These are phyloP conservation scores for Agelastica alni DNA, from an alignment of 2,888 invertebrate genomes.

Conservation along the genomic window DNA sequence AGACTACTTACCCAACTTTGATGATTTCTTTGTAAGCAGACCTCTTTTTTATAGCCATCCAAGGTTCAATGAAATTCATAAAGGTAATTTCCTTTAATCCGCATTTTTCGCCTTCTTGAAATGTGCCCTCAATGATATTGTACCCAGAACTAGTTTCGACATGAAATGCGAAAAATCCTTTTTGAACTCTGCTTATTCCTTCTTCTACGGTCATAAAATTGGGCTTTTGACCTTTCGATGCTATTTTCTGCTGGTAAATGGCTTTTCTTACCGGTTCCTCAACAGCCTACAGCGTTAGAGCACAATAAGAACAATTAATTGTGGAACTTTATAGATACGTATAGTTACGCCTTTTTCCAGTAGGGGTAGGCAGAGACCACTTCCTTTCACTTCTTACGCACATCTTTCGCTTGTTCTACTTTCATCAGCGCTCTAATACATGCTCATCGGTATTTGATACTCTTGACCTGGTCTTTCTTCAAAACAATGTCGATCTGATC, in stretches of 20 bases:
- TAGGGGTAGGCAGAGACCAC: no score
- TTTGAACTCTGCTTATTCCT: slow-evolving; percentile 63
- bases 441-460: no score
- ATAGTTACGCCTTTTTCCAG: no score
- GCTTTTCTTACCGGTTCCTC: slow-evolving; percentile 64
- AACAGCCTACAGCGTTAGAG: slow-evolving; percentile 63
- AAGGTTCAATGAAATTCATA: slow-evolving; percentile 61
- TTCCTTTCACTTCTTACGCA: no score
- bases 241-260: slow-evolving; percentile 66
- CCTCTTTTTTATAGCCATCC: slow-evolving; percentile 61
- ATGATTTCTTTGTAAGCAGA: slow-evolving; percentile 62
- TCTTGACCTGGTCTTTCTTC: no score
- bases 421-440: no score
- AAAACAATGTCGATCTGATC: no score
- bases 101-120: slow-evolving; percentile 72
- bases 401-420: no score
- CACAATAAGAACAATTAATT: no score
- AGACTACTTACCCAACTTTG: slow-evolving; percentile 60
- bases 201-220: slow-evolving; percentile 64
- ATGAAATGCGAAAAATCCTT: slow-evolving; percentile 70
- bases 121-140: slow-evolving; percentile 68
- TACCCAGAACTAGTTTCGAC: slow-evolving; percentile 69
- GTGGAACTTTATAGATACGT: no score
- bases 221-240: slow-evolving; percentile 62
- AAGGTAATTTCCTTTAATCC: slow-evolving; percentile 66